Base-by-base conservation (phyloP, 1,140 invertebrate genomes). In the Ceratosolen solmsi region DNA sequence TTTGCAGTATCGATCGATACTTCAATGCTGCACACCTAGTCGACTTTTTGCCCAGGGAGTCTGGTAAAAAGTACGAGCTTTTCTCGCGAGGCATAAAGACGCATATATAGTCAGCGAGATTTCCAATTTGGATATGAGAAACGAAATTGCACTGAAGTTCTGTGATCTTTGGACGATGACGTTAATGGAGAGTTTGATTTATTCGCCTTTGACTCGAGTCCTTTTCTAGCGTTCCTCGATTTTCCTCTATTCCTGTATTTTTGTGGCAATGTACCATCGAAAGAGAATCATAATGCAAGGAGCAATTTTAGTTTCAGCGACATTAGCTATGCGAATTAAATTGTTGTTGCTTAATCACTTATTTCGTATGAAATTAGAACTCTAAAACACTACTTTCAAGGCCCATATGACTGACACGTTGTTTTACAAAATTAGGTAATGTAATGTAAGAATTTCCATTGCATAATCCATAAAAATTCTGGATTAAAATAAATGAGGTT, bases 1-100 rank as follows among this genome's bases (percentile, higher is more conserved):
- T 60, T 72, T 60, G n/a, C 78, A 60, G 68, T 41, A 68, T 33
- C 75, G 25, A 65, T 78, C 25, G 58, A 30, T 49, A 5, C 36
- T 46, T 38, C n/a, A 46, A 27, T 65, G 36, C 30, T 36, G 63
- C 27, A 9, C 25, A 65, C 25, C 17, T 38, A 9, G 9, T 68
- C 13, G 33, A 0, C 13, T 68, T 38, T 38, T 68, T 1, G 17
- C 15, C 2, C 8, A 25, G 3, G 0, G 17, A 38, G 27, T 2
- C 36, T 13, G 17, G 25, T 13, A 76, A 63, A 63, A 76, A 76
- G 36, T 46, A 33, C 15, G 49, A 60, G 22, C 11, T 58, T 76
- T 63, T n/a, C 63, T 63, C 54, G 38, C 74, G 33, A 60, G 30
- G n/a, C 63, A n/a, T 68, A 38, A 68, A 68, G 38, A 4, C 8